These are phyloP conservation scores for Tragelaphus scriptus DNA, from an alignment of 2,113 vertebrate genomes.

Conservation along the genomic window DNA sequence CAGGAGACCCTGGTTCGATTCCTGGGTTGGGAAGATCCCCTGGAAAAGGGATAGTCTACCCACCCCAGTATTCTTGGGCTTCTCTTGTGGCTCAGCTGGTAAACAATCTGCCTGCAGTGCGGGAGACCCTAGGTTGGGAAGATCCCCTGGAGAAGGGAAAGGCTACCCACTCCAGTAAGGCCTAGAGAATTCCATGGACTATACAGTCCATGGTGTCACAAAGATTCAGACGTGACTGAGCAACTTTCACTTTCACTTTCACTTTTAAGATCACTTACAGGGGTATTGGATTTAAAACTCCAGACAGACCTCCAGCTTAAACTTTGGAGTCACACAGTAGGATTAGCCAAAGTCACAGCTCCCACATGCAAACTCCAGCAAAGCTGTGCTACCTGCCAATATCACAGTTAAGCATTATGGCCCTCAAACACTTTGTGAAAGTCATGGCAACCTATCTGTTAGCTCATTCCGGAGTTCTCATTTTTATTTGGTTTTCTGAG, in stretches of 20 bases:
- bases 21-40: neutral
- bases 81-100: neutral
- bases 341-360: neutral
- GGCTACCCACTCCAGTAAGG: neutral
- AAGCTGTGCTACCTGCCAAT: neutral
- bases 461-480: neutral
- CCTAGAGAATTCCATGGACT: neutral
- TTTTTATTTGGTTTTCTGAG: slow-evolving; percentile 15
- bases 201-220: neutral
- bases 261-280: neutral
- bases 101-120: neutral
- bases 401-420: neutral
- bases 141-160: neutral
- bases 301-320: neutral
- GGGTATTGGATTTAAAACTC: neutral
- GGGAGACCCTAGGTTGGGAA: neutral
- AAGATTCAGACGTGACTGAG: neutral
- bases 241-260: neutral
- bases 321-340: neutral
- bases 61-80: neutral
- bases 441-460: neutral
- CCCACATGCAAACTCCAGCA: neutral
- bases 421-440: neutral
- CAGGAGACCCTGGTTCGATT: neutral
- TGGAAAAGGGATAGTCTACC: neutral